Conservation (phyloP, 2,888 invertebrate genomes). For the Eulithis prunata region DNA sequence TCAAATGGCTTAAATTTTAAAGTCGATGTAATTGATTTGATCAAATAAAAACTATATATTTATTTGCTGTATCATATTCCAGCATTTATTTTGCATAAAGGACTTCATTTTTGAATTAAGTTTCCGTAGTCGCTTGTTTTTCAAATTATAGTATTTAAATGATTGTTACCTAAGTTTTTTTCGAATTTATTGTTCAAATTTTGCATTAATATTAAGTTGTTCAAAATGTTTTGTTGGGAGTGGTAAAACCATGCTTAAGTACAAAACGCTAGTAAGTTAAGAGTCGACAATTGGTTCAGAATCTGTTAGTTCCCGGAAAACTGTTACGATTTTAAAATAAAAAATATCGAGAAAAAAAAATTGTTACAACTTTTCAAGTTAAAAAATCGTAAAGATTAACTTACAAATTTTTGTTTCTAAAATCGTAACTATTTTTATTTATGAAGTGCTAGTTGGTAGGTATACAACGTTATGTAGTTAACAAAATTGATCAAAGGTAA, state of each 20-base stretch:
- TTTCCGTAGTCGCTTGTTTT: too few relatives aligned
- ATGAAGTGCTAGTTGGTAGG: conserved; percentile 13
- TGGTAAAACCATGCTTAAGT: conserved; percentile 58
- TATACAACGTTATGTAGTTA: conserved; percentile 10
- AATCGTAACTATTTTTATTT: conserved; percentile 17
- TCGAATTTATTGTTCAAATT: background rate
- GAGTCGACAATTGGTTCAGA: conserved; percentile 41
- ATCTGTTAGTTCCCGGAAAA: conserved; percentile 34
- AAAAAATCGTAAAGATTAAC: background rate
- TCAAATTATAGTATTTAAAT: background rate
- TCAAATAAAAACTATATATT: too few relatives aligned
- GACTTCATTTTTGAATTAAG: too few relatives aligned
- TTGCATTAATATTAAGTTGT: conserved; percentile 1
- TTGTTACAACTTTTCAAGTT: too few relatives aligned
- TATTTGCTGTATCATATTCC: too few relatives aligned
- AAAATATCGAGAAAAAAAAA: background rate
- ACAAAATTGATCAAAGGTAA: background rate
- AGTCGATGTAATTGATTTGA: too few relatives aligned
- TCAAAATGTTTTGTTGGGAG: conserved; percentile 24
- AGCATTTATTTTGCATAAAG: too few relatives aligned
- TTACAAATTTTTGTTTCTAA: background rate
- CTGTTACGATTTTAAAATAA: conserved; percentile 11
- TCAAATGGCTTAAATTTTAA: too few relatives aligned
- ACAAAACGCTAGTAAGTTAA: conserved; percentile 56
- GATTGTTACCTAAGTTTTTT: background rate